phyloP scores from a whole-genome alignment of 92 coral and sea anemone genomes.

The Plumapathes pennacea region DNA sequence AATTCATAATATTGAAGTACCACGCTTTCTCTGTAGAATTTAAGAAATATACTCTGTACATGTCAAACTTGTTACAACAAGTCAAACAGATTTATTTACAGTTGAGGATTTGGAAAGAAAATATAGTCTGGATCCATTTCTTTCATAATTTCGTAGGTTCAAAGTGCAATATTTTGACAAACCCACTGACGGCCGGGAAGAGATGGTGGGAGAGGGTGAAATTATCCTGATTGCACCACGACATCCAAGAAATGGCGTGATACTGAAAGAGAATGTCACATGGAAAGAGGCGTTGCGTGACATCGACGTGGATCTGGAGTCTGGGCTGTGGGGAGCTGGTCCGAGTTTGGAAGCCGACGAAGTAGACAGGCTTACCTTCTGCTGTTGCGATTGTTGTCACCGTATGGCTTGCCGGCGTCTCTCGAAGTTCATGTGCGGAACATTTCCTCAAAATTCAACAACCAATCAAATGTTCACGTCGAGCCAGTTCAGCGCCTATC shows the following conservation, averaged over 20 bases:
- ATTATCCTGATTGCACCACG: constrained; percentile 27
- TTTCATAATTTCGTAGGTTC: no score
- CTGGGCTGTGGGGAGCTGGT: constrained; percentile 53
- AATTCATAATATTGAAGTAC: no score
- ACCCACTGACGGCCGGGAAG: background rate
- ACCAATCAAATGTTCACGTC: constrained; percentile 67
- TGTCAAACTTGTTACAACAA: no score
- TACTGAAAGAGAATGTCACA: constrained; percentile 1
- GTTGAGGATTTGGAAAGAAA: no score
- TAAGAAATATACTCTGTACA: no score
- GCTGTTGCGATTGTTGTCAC: constrained; percentile 65
- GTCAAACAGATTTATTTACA: no score
- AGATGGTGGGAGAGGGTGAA: constrained; percentile 26
- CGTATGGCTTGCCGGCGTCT: constrained; percentile 15
- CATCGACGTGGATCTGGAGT: constrained; percentile 27
- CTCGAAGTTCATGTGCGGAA: constrained; percentile 43
- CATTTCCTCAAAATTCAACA: constrained; percentile 50
- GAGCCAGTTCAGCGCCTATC: constrained; percentile 53
- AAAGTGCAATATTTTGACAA: constrained; percentile 25
- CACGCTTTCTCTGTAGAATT: no score
- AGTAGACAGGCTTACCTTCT: constrained; percentile 39
- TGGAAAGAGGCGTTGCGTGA: constrained; percentile 43
- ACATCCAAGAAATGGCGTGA: constrained; percentile 28
- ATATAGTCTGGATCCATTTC: no score
- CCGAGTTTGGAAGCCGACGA: constrained; percentile 48